Evolutionary conservation across 2,797 vertebrate species (phyloP), one percentile per base, ranked within the genome.

Genomic region (Podarcis siculus): DNA sequence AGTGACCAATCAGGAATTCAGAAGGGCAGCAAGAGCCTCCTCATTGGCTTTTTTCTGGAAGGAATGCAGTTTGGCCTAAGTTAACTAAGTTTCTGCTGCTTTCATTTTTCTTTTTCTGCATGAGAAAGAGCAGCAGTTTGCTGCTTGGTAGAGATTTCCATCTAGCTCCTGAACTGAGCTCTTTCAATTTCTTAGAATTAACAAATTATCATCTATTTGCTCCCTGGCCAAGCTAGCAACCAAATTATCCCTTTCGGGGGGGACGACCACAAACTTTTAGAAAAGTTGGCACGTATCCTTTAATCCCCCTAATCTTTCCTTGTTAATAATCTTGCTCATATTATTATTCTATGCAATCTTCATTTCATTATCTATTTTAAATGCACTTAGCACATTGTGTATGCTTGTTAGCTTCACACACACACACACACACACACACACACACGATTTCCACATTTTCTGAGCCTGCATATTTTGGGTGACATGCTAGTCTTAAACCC

Each of bases 351-450:
- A n/a, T 79, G 64, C 66, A 79, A 10, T 21, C 45, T 67, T 86
- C 76, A 69, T 79, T 79, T 79, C 85, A 79, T 86, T 86, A 71
- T 69, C 61, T 79, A 19, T 79, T 71, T 37, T 55, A 69, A 79
- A 86, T 86, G 37, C 64, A 49, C 42, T 79, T 86, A 69, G 42
- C 75, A 45, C 75, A 79, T 86, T 77, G 27, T 61, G 2, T 35
- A 49, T 78, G 61, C 27, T 61, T 45, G 17, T 17, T 49, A 79
- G 76, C n/a, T 55, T 35, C 12, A 17, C 85, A 45, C 73, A 67
- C 30, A 15, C 10, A 3, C 82, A n/a, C 25, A 13, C 30, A 15
- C 84, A 45, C 73, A 66, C 30, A 13, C 9, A 2, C 83, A 32
- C 25, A 21, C 73, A 9, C 5, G 32, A 13, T 32, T 72, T 15